phyloP scores from a whole-genome alignment of 1,140 invertebrate genomes.

The Agrilus planipennis region DNA sequence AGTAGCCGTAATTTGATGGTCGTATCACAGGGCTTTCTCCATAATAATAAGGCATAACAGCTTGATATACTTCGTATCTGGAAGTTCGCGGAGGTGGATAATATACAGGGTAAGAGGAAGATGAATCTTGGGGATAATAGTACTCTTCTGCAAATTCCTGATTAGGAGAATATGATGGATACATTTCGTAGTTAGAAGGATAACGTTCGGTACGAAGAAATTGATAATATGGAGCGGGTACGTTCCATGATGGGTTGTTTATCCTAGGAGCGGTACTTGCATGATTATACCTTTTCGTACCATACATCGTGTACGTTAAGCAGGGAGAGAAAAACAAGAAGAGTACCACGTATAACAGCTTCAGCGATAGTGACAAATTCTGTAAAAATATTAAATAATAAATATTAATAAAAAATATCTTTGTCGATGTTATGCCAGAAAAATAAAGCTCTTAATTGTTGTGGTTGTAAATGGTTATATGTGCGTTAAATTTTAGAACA shows the following conservation, averaged over 20 bases:
- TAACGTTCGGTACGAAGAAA: constrained; percentile 26
- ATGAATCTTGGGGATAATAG: constrained; percentile 34
- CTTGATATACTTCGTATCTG: constrained; percentile 35
- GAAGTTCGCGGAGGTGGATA: constrained; percentile 27
- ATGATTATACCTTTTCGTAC: constrained; percentile 34
- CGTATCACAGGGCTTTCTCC: constrained; percentile 23
- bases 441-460: no score
- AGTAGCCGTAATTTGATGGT: constrained; percentile 21
- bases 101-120: constrained; percentile 30
- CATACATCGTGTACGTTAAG: constrained; percentile 37
- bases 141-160: constrained; percentile 44
- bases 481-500: no score
- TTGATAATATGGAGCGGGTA: constrained; percentile 26
- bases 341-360: no score
- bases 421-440: no score
- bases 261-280: constrained; percentile 11
- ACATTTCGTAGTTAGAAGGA: constrained; percentile 30
- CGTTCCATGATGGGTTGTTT: constrained; percentile 18
- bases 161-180: constrained; percentile 42
- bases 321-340: no score
- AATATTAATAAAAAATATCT: no score
- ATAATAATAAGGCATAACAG: constrained; percentile 34
- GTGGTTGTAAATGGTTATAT: no score
- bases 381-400: no score
- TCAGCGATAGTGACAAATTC: no score